Evolutionary conservation across 2,797 vertebrate species (phyloP), one percentile per base, ranked within the genome.

Genomic region (Zalophus californianus): DNA sequence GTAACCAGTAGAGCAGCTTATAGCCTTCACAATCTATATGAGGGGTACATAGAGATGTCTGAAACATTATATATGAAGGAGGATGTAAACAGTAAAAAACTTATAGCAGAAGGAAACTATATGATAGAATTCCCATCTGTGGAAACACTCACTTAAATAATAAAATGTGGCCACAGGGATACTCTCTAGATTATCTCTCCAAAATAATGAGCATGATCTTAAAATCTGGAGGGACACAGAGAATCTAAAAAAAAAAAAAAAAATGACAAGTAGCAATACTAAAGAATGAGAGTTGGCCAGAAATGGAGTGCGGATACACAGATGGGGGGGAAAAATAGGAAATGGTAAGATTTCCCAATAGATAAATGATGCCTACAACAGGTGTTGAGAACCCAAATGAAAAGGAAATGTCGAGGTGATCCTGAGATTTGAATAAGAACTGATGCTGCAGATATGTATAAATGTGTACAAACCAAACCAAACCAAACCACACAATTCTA

Each of bases 191-290:
- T 38, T 84, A 15, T 85, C 38, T 87, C 66, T 90, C 54, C 23
- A 70, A 79, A 93, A 62, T 72, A 82, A 82, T 58, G 13, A 97
- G n/a, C 16, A 27, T 94, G 35, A 44, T n/a, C 27, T 93, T 94
- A 89, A 92, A 96, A 90, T 58, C 75, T 23, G 10, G 20, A 96
- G 62, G 9, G 25, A 84, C 14, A 62, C 2, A 50, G 16, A 92
- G 6, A 25, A 64, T 66, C 5, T 48, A 32, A 44, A 78, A 44
- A 44, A 32, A 44, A 78, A 44, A 78, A 44, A 32, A 44, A 78
- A 29, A 75, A 89, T 10, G 50, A 7, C 2, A 86, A 48, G 13
- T 35, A 70, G 50, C 23, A 90, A 93, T 86, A 64, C 4, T 75
- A 52, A 72, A 7, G 35, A 13, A 44, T 72, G 38, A 64, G 6